A percentile compares a stretch with the other conserved stretches of the same genome.
Evolutionary conservation across 2,113 vertebrate genomes (phyloP).

Genomic region (Pelusios castaneus): DNA sequence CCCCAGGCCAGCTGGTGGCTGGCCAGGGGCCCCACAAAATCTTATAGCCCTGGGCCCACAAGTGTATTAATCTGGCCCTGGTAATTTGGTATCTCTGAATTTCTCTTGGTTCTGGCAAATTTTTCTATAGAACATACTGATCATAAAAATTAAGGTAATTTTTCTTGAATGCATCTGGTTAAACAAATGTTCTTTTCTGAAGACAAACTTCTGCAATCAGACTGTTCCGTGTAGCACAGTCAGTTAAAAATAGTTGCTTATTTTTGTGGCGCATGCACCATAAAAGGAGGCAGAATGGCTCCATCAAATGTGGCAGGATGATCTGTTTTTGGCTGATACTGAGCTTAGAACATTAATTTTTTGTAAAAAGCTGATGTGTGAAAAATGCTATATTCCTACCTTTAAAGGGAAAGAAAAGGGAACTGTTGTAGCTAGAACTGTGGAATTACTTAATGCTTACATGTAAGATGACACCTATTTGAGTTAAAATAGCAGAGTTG

Average conservation of each 20-base stretch:
- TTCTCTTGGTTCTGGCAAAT: background rate
- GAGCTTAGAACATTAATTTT: background rate
- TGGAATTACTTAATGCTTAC: constrained; percentile 20
- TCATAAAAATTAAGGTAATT: constrained; percentile 31
- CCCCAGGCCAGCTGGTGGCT: no score
- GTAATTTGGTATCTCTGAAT: background rate
- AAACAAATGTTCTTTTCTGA: constrained; percentile 42
- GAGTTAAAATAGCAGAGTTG: background rate
- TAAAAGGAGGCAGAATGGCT: constrained; percentile 30
- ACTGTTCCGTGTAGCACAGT: constrained; percentile 4
- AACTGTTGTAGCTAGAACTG: constrained; percentile 4
- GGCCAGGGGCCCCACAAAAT: no score
- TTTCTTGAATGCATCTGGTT: constrained; percentile 37
- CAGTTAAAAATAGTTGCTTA: constrained; percentile 32
- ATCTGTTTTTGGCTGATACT: background rate
- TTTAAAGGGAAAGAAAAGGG: background rate
- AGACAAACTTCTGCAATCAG: constrained; percentile 26
- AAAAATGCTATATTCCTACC: background rate
- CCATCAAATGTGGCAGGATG: background rate
- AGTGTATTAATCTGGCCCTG: no score
- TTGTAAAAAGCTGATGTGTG: background rate
- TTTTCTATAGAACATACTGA: constrained; percentile 12
- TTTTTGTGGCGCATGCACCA: constrained; percentile 2
- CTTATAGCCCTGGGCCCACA: no score
- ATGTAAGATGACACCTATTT: background rate